Evolutionary conservation across 2,113 vertebrate species (phyloP).

Genomic region (Ondatra zibethicus): DNA sequence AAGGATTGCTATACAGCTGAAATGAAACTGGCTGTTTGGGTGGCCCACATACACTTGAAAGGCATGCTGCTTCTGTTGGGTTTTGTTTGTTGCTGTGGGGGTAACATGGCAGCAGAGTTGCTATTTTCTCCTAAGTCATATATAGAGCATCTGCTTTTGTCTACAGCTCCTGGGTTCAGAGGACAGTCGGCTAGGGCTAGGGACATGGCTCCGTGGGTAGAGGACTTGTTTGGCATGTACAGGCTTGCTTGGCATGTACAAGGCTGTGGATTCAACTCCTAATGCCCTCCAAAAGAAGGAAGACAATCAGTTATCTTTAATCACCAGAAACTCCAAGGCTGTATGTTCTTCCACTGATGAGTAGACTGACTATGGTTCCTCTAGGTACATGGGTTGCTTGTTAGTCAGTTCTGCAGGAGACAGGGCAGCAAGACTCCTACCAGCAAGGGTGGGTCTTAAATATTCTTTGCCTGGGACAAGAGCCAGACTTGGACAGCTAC

Average conservation of each 20-base stretch:
- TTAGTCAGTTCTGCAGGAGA: not conserved
- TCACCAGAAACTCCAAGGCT: not conserved
- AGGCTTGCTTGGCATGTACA: not conserved
- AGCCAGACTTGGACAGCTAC: no score
- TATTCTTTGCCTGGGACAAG: not conserved
- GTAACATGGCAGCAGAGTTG: not conserved
- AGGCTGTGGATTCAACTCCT: not conserved
- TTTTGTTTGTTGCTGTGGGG: not conserved
- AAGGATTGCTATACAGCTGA: not conserved
- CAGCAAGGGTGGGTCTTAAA: fast-evolving
- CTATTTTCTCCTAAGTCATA: not conserved
- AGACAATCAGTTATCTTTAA: not conserved
- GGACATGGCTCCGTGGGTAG: not conserved
- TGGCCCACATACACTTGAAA: not conserved
- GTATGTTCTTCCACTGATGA: not conserved
- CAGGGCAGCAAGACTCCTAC: not conserved
- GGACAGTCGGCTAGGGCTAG: not conserved
- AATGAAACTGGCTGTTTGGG: not conserved
- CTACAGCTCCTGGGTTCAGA: not conserved
- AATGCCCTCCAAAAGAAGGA: not conserved
- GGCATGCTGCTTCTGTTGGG: not conserved
- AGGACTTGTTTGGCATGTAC: no score
- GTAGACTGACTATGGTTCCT: no score
- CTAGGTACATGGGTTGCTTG: not conserved
- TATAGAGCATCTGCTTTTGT: not conserved